Conservation (phyloP, 1,140 invertebrate species). For the Drosophila mojavensis region DNA sequence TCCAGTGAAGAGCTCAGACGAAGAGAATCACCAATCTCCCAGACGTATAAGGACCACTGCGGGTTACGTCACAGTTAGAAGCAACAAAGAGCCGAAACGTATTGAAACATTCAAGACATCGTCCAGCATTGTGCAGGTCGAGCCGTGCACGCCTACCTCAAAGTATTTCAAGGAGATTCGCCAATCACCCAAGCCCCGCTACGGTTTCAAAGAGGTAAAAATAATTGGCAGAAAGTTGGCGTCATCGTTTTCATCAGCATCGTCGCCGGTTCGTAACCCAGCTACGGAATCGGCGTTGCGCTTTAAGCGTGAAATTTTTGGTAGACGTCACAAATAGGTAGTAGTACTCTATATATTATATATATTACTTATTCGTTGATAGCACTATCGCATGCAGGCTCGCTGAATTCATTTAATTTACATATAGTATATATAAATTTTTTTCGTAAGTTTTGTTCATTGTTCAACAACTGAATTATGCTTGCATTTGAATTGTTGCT, state of each 20-base stretch:
- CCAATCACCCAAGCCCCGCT: slow-evolving; percentile 34
- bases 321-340: slow-evolving; percentile 15
- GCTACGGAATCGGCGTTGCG: slow-evolving; percentile 58
- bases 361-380: slow-evolving; percentile 1
- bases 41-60: slow-evolving; percentile 56
- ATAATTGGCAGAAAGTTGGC: not conserved
- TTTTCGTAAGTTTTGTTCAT: not conserved
- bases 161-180: slow-evolving; percentile 65
- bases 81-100: not conserved
- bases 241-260: not conserved
- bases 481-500: not conserved
- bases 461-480: not conserved
- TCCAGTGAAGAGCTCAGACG: slow-evolving; percentile 63
- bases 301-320: slow-evolving; percentile 54
- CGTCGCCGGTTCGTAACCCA: slow-evolving; percentile 25
- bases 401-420: not conserved
- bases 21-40: slow-evolving; percentile 47
- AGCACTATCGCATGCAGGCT: not conserved
- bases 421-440: not conserved
- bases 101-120: slow-evolving; percentile 45
- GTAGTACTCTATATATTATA: not conserved
- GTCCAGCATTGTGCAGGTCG: slow-evolving; percentile 62
- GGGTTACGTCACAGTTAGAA: slow-evolving; percentile 47
- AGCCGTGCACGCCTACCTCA: slow-evolving; percentile 61
- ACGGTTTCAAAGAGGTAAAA: slow-evolving; percentile 28